Percentiles rank a stretch among this genome's conserved stretches.
phyloP scores from a whole-genome alignment of 2,888 invertebrate genomes.

The Drosophila helvetica region DNA sequence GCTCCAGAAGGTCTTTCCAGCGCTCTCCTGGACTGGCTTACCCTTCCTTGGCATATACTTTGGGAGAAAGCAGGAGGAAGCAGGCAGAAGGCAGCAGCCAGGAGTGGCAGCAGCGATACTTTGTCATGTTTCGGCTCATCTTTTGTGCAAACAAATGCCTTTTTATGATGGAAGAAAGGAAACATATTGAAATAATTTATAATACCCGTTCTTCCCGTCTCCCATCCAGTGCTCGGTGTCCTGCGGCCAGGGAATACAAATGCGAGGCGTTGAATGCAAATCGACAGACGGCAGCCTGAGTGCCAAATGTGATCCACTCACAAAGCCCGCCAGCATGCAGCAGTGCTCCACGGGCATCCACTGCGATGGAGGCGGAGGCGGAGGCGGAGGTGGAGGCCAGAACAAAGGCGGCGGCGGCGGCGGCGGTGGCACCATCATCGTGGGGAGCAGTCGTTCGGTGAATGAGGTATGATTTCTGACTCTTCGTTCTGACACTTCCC shows the following conservation, averaged over 20 bases:
- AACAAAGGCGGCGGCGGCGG: constrained; percentile 49
- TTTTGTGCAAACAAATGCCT: constrained; percentile 69
- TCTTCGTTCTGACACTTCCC: background rate
- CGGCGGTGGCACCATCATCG: constrained; percentile 81
- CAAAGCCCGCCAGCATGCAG: constrained; percentile 89
- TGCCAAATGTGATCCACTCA: constrained; percentile 87
- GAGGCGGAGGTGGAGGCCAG: constrained; percentile 63
- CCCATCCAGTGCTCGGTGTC: constrained; percentile 92
- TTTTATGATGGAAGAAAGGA: constrained; percentile 52
- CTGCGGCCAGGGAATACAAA: constrained; percentile 94
- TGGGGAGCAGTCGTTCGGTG: constrained; percentile 77
- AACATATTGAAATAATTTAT: constrained; percentile 78
- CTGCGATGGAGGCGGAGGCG: constrained; percentile 85
- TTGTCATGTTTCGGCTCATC: constrained; percentile 58
- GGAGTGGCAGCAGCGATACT: constrained; percentile 46
- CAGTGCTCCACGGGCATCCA: constrained; percentile 90
- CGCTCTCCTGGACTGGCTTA: no score
- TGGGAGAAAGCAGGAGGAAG: background rate
- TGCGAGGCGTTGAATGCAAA: constrained; percentile 92
- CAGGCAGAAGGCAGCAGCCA: background rate
- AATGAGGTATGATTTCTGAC: constrained; percentile 61
- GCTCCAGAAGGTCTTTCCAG: no score
- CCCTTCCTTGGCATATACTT: background rate
- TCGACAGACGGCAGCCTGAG: constrained; percentile 86
- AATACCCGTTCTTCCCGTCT: constrained; percentile 50